A percentile compares a stretch with the other conserved stretches of the same genome.
Evolutionary conservation across 2,113 vertebrate genomes (phyloP).

Genomic region (Hyperoodon ampullatus): DNA sequence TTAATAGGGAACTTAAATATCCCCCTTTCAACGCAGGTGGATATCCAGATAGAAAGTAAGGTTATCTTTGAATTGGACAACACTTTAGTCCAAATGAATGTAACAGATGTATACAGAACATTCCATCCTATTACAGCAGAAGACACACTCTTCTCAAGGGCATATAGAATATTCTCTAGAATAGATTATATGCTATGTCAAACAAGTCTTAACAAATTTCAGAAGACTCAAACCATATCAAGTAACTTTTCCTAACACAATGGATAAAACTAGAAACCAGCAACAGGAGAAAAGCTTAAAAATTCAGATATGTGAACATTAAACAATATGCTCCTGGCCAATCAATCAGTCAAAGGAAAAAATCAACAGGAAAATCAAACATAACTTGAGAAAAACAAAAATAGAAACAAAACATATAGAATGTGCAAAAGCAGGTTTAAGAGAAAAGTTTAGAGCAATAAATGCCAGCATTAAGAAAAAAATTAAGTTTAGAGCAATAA

Average conservation of each 20-base stretch:
- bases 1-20: neutral
- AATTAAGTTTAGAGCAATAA: no score
- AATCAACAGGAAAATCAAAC: neutral
- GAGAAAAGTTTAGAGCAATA: neutral
- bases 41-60: neutral
- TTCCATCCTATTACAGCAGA: neutral
- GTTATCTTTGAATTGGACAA: neutral
- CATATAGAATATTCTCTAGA: neutral
- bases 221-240: neutral
- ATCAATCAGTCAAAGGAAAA: neutral
- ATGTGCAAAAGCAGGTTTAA: neutral
- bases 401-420: neutral
- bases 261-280: neutral
- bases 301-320: neutral
- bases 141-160: neutral
- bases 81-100: neutral
- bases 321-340: neutral
- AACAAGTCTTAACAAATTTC: neutral
- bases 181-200: neutral
- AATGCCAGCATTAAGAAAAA: neutral
- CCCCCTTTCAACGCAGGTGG: neutral
- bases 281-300: neutral
- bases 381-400: neutral
- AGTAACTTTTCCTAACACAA: neutral
- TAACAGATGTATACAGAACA: neutral